Evolutionary conservation across 2,113 vertebrate species (phyloP).

Genomic region (Protobothrops mucrosquamatus): DNA sequence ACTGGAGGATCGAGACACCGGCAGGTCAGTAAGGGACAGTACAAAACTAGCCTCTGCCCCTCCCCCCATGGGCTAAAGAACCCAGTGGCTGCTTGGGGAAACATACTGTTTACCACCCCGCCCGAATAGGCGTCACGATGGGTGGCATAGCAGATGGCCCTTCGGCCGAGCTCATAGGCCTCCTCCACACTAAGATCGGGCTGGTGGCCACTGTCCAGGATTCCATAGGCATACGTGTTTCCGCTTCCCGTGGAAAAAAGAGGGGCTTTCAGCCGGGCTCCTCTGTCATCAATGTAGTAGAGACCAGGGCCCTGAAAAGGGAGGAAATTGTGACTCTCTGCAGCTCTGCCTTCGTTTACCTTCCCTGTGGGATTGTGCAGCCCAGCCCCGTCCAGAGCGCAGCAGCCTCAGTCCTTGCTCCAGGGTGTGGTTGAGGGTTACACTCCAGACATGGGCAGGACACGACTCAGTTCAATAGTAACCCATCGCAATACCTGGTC

Average conservation of each 20-base stretch:
- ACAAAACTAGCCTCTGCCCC: not conserved
- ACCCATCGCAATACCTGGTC: not conserved
- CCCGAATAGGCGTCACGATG: slow-evolving; percentile 85
- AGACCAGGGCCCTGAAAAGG: slow-evolving; percentile 79
- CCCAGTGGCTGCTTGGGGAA: not conserved
- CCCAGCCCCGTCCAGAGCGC: not conserved
- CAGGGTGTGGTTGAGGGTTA: not conserved
- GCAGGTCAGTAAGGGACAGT: not conserved
- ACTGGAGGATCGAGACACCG: slow-evolving; percentile 60
- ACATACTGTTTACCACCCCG: slow-evolving; percentile 83
- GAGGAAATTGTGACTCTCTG: not conserved
- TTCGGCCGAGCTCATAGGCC: slow-evolving; percentile 80
- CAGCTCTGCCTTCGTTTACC: not conserved
- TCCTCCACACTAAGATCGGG: slow-evolving; percentile 75
- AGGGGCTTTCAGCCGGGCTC: slow-evolving; percentile 69
- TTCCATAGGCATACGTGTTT: slow-evolving; percentile 78
- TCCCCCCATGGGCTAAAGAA: not conserved
- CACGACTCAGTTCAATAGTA: not conserved
- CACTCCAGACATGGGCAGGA: not conserved
- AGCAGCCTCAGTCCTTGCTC: not conserved
- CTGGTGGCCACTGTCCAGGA: slow-evolving; percentile 82
- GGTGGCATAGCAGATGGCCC: slow-evolving; percentile 79
- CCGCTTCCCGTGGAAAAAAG: slow-evolving; percentile 86
- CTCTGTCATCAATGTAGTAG: slow-evolving; percentile 79
- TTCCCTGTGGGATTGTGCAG: not conserved